Evolutionary conservation across 2,888 invertebrate species (phyloP).

Genomic region (Plemyria rubiginata): DNA sequence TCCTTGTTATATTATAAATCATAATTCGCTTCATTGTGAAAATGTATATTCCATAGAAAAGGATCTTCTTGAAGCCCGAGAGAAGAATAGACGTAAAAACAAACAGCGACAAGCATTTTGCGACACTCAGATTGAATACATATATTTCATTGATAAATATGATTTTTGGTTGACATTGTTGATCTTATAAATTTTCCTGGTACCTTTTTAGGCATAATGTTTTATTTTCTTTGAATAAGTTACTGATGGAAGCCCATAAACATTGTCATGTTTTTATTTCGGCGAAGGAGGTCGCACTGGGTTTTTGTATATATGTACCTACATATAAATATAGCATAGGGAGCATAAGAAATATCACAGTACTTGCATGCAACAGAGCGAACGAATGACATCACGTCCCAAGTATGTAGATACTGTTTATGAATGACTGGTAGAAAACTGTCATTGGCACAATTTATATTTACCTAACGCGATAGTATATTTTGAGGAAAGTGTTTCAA

Average conservation of each 20-base stretch:
- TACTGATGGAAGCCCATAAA: conserved; percentile 60
- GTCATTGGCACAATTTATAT: conserved; percentile 7
- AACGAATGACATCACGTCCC: conserved; percentile 72
- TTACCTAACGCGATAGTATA: neutral
- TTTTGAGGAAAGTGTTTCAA: conserved; percentile 47
- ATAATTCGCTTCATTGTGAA: conserved; percentile 1
- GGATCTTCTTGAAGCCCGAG: neutral
- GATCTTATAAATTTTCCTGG: conserved; percentile 42
- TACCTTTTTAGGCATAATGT: conserved; percentile 32
- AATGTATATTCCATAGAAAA: neutral
- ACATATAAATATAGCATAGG: conserved; percentile 29
- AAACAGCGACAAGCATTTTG: too few relatives aligned
- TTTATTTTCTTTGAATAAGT: conserved; percentile 40
- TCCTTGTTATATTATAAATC: conserved; percentile 12
- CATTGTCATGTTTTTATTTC: conserved; percentile 72
- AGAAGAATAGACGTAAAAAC: too few relatives aligned
- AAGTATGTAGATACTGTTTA: conserved; percentile 52
- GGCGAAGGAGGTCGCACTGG: conserved; percentile 56
- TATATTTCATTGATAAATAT: neutral
- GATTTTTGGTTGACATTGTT: conserved; percentile 23
- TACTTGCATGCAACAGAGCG: conserved; percentile 57
- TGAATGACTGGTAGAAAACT: conserved; percentile 29
- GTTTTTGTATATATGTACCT: conserved; percentile 42
- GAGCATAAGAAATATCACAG: conserved; percentile 44
- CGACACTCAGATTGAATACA: neutral